Evolutionary conservation across 2,797 vertebrate genomes (phyloP), one percentile per base, ranked within the genome.

Genomic region (Diplodus puntazzo): DNA sequence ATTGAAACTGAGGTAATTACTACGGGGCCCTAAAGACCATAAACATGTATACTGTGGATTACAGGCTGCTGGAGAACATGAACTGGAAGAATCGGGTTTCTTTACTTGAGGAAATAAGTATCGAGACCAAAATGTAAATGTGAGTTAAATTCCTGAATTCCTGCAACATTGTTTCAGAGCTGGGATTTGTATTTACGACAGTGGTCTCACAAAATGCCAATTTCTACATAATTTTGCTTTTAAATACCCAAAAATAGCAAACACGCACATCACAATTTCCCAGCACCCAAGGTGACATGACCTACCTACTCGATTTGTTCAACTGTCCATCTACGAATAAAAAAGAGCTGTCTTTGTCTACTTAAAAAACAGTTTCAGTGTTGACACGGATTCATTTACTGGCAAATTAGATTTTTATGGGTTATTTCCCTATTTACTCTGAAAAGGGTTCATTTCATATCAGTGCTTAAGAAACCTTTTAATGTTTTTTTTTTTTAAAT

Each of bases 1-100:
- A 60, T 55, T 88, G 61, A 87, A 83, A 81, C 62, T 25, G 79
- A 80, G 73, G 73, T 78, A 63, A 86, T 86, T 70, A 81, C 60
- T n/a, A 58, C 18, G 67, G 69, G 13, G 64, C 5, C 27, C 60
- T 46, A 46, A 67, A 70, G 57, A 83, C 59, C 69, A 66, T 62
- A 69, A 79, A 77, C 75, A 87, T 68, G 67, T 64, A 62, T 65
- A 66, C 48, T 66, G 73, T 70, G 75, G 81, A 73, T 83, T 89
- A 82, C 25, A 30, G 65, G 61, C 49, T 74, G 72, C 62, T 54
- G 62, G 23, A 75, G 79, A 73, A 67, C 34, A 70, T 11, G 27
- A 63, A 75, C 21, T 10, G 23, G 10, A 73, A 30, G 43, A 45
- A 76, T 27, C 13, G 21, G 1, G 13, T 53, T 49, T 49, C 9